Percentiles rank a stretch among this genome's conserved stretches.
Conservation (phyloP, 2,797 vertebrate species). For the Microcaecilia unicolor region DNA sequence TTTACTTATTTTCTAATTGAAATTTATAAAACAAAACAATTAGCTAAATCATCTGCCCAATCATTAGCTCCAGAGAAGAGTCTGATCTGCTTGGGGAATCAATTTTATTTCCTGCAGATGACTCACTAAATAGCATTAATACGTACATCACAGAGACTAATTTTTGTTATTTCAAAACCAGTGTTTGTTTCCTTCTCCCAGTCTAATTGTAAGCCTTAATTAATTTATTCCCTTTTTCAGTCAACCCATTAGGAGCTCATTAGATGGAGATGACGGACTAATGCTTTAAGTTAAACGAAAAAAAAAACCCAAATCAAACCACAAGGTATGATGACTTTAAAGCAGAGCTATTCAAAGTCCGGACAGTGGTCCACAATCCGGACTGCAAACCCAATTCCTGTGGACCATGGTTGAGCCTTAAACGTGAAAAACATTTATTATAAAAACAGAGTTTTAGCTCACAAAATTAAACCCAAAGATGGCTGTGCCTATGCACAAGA, state of each 20-base stretch:
- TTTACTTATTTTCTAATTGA: background rate
- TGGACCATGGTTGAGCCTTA: too few relatives aligned
- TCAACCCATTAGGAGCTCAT: conserved; percentile 6
- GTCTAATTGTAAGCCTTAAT: conserved; percentile 6
- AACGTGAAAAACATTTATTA: too few relatives aligned
- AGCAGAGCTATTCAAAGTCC: too few relatives aligned
- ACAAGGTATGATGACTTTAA: too few relatives aligned
- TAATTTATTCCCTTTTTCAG: conserved; percentile 10
- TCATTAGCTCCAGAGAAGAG: conserved; percentile 6
- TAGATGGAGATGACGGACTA: too few relatives aligned
- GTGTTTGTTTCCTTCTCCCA: background rate
- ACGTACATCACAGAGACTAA: background rate
- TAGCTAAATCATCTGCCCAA: background rate
- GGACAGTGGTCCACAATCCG: too few relatives aligned
- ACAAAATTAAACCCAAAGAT: too few relatives aligned
- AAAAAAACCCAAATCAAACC: too few relatives aligned
- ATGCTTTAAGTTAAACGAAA: too few relatives aligned
- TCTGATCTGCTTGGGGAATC: conserved; percentile 7
- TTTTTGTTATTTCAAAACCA: background rate
- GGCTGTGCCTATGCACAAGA: too few relatives aligned
- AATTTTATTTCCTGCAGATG: conserved; percentile 5
- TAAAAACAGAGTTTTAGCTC: too few relatives aligned
- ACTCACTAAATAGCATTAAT: conserved; percentile 1
- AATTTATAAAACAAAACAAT: conserved; percentile 13
- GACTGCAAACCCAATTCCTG: too few relatives aligned